Percentiles rank a stretch among this genome's conserved stretches.
Conservation (phyloP, 1,140 invertebrate genomes). For the Pemphigus obesinymphae region DNA sequence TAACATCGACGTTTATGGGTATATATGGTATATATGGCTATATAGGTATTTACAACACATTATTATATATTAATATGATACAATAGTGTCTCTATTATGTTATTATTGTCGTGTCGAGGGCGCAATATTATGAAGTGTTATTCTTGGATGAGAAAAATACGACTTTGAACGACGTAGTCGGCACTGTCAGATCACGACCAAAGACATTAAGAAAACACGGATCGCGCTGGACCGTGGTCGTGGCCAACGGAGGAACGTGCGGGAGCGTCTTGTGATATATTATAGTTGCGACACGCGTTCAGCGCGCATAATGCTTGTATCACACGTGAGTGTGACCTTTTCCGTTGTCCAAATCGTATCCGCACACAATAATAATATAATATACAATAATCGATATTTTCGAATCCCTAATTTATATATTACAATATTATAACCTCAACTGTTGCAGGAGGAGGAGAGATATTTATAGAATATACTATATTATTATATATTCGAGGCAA, state of each 20-base stretch:
- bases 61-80: not conserved
- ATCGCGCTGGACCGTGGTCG: not conserved
- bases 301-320: not conserved
- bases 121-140: not conserved
- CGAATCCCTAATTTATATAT: too few relatives aligned
- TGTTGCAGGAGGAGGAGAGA: too few relatives aligned
- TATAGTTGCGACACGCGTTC: not conserved
- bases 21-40: too few relatives aligned
- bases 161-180: not conserved
- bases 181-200: not conserved
- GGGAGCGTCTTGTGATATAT: not conserved
- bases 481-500: not conserved
- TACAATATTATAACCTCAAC: too few relatives aligned
- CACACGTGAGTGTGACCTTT: not conserved
- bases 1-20: not conserved
- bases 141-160: not conserved
- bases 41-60: not conserved
- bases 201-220: not conserved
- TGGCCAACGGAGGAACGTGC: not conserved
- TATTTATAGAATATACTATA: too few relatives aligned
- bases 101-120: not conserved
- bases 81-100: not conserved
- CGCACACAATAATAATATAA: not conserved
- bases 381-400: not conserved
- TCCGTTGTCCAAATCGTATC: not conserved